Base-by-base conservation (phyloP, 1,140 invertebrate genomes). In the Ceratosolen fusciceps region DNA sequence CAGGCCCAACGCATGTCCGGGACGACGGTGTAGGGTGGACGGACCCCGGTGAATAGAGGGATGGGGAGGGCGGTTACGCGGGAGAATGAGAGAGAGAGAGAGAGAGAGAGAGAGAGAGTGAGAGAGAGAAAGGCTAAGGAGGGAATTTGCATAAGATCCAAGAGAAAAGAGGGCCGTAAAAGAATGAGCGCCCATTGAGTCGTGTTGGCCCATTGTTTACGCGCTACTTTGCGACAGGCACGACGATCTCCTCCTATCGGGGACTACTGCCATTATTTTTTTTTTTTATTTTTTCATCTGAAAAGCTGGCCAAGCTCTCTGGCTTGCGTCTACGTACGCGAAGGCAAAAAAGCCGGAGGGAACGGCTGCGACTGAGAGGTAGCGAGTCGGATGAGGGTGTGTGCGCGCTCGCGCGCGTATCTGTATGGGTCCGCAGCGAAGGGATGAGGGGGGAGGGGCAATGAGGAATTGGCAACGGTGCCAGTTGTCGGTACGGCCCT, bases 81-180 rank as follows among this genome's bases (percentile, higher is more conserved):
- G 39, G 12, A 43, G 39, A 43, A 12, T 43, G 39, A 43, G 49
- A 52, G 21, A 9, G 19, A 16, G 14, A 19, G 49, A 52, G 19
- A 52, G 49, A 52, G 39, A 43, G 12, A 43, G 39, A 43, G 39
- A 43, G 39, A 43, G 39, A 43, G 39, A 43, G 39, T 12, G 39
- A 43, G 39, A 16, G 49, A 52, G 31, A 8, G 2, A 3, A 29
- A 10, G 54, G 4, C 5, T 26, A 52, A 14, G 14, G 67, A 49
- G 34, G 24, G 31, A 68, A 76, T 76, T 76, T 76, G 74, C 74
- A 76, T 76, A 76, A 67, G 43, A n/a, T n/a, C 62, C 21, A 31
- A 68, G 60, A 75, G 52, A 47, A 34, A 68, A 47, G 62, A 43
- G 52, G 74, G 52, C 60, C 74, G 60, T 67, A 75, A 75, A 75